Conservation (phyloP, 2,797 vertebrate genomes). For the Apogon talboti region DNA sequence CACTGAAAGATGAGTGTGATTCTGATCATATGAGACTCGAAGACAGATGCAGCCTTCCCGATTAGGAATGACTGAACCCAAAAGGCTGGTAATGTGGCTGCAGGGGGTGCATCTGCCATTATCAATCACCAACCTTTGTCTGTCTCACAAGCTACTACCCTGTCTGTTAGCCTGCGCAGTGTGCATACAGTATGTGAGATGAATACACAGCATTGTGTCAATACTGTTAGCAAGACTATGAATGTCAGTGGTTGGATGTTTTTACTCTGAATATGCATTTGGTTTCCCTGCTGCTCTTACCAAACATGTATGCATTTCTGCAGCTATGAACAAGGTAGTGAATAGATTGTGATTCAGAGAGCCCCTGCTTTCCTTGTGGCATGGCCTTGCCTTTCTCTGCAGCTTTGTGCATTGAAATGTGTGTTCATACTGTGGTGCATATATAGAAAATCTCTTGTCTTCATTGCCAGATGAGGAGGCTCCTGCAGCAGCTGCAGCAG, state of each 20-base stretch:
- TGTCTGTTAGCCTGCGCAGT: slow-evolving; percentile 59
- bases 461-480: slow-evolving; percentile 94
- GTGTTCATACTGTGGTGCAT: slow-evolving; percentile 27
- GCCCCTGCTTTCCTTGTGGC: background rate
- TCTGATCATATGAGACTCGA: background rate
- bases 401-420: slow-evolving; percentile 28
- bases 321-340: too few species aligned
- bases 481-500: slow-evolving; percentile 91
- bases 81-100: slow-evolving; percentile 41
- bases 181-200: slow-evolving; percentile 45
- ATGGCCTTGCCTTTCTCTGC: slow-evolving; percentile 8
- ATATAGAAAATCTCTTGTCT: slow-evolving; percentile 22
- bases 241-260: slow-evolving; percentile 8
- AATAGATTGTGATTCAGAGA: background rate
- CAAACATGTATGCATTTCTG: too few species aligned
- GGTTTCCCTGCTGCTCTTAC: too few species aligned
- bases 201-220: slow-evolving; percentile 46
- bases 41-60: slow-evolving; percentile 4
- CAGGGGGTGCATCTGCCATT: slow-evolving; percentile 72
- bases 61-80: slow-evolving; percentile 32
- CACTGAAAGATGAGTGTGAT: slow-evolving; percentile 25
- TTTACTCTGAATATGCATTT: background rate
- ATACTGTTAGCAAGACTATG: slow-evolving; percentile 10
- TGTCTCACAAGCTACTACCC: slow-evolving; percentile 59
- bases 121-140: slow-evolving; percentile 80